phyloP scores from a whole-genome alignment of 1,140 invertebrate species.

The Maconellicoccus hirsutus region DNA sequence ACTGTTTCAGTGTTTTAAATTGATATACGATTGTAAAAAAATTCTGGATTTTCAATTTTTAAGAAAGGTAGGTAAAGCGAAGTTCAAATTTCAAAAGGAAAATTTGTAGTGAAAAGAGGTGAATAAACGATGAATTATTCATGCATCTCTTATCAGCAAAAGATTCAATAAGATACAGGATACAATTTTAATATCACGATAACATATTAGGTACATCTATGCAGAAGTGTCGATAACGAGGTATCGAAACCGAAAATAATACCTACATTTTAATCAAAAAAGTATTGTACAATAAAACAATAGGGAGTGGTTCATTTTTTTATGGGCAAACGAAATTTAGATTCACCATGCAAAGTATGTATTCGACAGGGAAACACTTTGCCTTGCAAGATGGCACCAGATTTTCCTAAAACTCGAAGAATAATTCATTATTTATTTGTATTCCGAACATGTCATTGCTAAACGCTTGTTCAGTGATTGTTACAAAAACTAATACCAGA shows the following conservation, averaged over 20 bases:
- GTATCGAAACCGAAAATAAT: not conserved
- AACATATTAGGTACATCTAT: no score
- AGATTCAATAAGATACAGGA: no score
- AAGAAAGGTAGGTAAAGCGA: no score
- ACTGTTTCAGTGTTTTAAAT: no score
- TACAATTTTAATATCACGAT: no score
- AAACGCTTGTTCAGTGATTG: not conserved
- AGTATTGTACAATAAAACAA: not conserved
- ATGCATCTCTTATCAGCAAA: no score
- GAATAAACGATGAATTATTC: no score
- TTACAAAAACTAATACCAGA: not conserved
- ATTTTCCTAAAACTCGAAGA: not conserved
- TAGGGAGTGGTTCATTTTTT: not conserved
- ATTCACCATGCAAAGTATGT: not conserved
- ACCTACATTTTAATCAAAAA: not conserved
- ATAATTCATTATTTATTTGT: conserved; percentile 6
- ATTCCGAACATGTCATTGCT: not conserved
- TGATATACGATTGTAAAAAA: no score
- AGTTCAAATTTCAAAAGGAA: no score
- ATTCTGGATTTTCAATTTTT: no score
- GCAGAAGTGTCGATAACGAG: no score
- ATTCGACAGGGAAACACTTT: conserved; percentile 1
- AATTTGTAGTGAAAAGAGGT: no score
- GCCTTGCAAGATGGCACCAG: not conserved
- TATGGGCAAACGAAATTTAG: not conserved